Conservation (phyloP, 2,888 invertebrate species). For the Antitype chi region DNA sequence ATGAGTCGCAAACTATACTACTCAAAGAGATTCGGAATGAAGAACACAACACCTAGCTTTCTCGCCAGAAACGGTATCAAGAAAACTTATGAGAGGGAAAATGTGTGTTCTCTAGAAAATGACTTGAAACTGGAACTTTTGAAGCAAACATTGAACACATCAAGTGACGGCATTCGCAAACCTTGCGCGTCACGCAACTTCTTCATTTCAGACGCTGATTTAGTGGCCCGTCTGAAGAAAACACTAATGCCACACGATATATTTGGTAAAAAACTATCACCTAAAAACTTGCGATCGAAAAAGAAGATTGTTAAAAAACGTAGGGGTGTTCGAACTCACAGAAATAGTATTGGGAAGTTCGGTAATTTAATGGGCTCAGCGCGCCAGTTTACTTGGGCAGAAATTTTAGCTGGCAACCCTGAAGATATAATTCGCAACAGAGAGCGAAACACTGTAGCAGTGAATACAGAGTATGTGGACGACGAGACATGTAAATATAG, state of each 20-base stretch:
- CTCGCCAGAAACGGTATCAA: constrained; percentile 83
- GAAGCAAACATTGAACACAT: constrained; percentile 85
- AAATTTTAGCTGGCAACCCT: constrained; percentile 92
- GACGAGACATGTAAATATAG: constrained; percentile 86
- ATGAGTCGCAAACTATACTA: constrained; percentile 81
- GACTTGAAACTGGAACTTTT: constrained; percentile 85
- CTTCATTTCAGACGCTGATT: constrained; percentile 87
- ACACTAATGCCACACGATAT: constrained; percentile 88
- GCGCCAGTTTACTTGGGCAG: constrained; percentile 92
- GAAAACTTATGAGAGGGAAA: constrained; percentile 85
- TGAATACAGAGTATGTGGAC: constrained; percentile 74
- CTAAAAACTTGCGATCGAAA: constrained; percentile 92
- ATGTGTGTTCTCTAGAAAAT: constrained; percentile 84
- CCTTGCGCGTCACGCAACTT: constrained; percentile 87
- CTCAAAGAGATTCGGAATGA: constrained; percentile 82
- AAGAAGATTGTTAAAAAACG: constrained; percentile 87
- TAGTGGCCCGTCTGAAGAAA: constrained; percentile 86
- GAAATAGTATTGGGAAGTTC: constrained; percentile 88
- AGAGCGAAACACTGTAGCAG: constrained; percentile 76
- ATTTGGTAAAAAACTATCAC: constrained; percentile 89
- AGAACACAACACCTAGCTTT: constrained; percentile 85
- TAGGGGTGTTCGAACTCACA: constrained; percentile 83
- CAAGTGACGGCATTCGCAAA: constrained; percentile 86
- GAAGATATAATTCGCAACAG: constrained; percentile 91
- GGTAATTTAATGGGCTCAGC: constrained; percentile 89